Conservation (phyloP, 2,113 vertebrate species). For the Gymnogyps californianus region DNA sequence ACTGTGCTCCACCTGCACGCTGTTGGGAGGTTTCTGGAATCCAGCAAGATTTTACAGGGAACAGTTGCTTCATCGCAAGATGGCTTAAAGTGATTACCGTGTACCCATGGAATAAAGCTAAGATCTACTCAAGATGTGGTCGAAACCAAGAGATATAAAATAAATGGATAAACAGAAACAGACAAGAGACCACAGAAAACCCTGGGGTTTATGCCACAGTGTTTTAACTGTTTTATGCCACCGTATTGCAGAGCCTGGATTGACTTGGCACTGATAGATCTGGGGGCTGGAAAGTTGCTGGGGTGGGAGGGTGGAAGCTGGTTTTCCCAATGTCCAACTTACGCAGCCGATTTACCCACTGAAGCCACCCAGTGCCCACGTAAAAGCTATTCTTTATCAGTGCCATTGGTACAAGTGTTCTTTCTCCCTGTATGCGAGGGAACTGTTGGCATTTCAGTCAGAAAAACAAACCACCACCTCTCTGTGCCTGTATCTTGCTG, state of each 20-base stretch:
- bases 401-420: not conserved
- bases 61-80: not conserved
- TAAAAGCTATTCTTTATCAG: not conserved
- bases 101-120: not conserved
- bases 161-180: not conserved
- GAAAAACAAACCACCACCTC: not conserved
- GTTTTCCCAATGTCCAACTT: not conserved
- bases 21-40: not conserved
- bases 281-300: not conserved
- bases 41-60: not conserved
- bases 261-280: not conserved
- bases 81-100: not conserved
- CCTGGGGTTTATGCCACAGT: not conserved
- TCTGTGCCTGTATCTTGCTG: not conserved
- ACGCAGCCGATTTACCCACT: fast-evolving
- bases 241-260: not conserved
- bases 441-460: not conserved
- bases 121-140: not conserved
- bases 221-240: not conserved
- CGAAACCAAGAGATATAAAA: not conserved
- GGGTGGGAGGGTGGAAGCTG: not conserved
- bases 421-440: not conserved
- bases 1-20: fast-evolving
- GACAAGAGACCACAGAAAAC: not conserved
- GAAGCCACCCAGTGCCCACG: not conserved